Conservation (phyloP, 30 jellyfish, hydroid and myxozoan genomes). For the Aurelia coerulea region DNA sequence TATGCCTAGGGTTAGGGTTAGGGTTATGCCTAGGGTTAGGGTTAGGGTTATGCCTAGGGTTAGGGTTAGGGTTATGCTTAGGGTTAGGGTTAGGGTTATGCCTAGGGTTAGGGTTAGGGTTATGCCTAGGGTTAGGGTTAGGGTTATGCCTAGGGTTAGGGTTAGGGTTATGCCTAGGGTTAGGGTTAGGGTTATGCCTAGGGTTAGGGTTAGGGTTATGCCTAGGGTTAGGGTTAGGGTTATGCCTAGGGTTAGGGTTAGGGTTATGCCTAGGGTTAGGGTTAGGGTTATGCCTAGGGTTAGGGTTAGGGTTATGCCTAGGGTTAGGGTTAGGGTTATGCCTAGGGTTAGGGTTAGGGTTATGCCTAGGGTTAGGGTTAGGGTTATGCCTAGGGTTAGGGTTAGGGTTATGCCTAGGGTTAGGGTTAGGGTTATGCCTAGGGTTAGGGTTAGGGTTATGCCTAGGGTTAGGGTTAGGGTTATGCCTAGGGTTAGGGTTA, state of each 20-base stretch:
- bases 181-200: slow-evolving; percentile 24
- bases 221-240: slow-evolving; percentile 40
- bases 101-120: slow-evolving; percentile 13
- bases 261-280: background rate
- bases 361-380: slow-evolving; percentile 37
- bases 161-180: slow-evolving; percentile 13
- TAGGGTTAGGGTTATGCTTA: slow-evolving; percentile 1
- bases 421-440: too few species aligned
- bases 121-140: too few species aligned
- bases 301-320: background rate
- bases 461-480: background rate
- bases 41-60: too few species aligned
- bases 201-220: slow-evolving; percentile 38
- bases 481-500: slow-evolving; percentile 1
- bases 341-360: slow-evolving; percentile 51
- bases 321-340: slow-evolving; percentile 50
- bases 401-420: too few species aligned
- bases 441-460: too few species aligned
- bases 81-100: slow-evolving; percentile 34
- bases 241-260: slow-evolving; percentile 32
- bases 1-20: background rate
- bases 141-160: slow-evolving; percentile 6
- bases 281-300: slow-evolving; percentile 42
- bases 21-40: too few species aligned
- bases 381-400: background rate